These are phyloP conservation scores for Chrysodeixis includens DNA, from an alignment of 2,888 invertebrate species.

Conservation along the genomic window DNA sequence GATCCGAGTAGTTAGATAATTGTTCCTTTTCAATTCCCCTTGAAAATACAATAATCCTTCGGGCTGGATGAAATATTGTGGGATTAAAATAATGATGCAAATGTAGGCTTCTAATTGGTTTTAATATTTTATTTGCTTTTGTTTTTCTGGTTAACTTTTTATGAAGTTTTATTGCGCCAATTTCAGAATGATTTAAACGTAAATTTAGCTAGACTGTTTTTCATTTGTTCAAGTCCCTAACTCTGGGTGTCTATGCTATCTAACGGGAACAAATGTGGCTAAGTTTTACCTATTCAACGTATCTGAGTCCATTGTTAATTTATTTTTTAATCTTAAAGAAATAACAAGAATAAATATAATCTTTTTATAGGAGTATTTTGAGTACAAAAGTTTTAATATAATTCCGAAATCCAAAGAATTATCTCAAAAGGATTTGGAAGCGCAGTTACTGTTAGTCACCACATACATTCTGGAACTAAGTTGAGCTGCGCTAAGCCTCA, in stretches of 20 bases:
- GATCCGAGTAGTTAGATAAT: slow-evolving; percentile 80
- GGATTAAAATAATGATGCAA: slow-evolving; percentile 38
- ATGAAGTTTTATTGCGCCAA: not conserved
- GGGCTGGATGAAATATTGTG: slow-evolving; percentile 26
- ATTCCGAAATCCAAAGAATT: not conserved
- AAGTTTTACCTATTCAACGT: too few relatives aligned
- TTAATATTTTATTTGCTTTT: slow-evolving; percentile 44
- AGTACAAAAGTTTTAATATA: too few relatives aligned
- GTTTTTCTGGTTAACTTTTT: not conserved
- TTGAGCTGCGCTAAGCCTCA: slow-evolving; percentile 18
- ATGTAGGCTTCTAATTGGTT: slow-evolving; percentile 41
- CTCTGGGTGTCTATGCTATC: too few relatives aligned
- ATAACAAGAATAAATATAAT: too few relatives aligned
- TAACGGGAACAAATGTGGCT: too few relatives aligned
- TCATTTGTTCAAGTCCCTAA: too few relatives aligned
- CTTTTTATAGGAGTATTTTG: too few relatives aligned
- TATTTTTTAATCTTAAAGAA: too few relatives aligned
- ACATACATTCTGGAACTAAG: slow-evolving; percentile 20
- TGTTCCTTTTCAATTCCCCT: slow-evolving; percentile 73
- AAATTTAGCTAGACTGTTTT: too few relatives aligned
- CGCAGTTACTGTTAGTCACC: slow-evolving; percentile 16
- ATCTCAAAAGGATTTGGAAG: slow-evolving; percentile 15
- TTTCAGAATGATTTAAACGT: too few relatives aligned
- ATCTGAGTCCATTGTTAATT: too few relatives aligned
- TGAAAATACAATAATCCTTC: slow-evolving; percentile 58